A percentile compares a stretch with the other conserved stretches of the same genome.
Conservation (phyloP, 2,797 vertebrate genomes). For the Mycteria americana region DNA sequence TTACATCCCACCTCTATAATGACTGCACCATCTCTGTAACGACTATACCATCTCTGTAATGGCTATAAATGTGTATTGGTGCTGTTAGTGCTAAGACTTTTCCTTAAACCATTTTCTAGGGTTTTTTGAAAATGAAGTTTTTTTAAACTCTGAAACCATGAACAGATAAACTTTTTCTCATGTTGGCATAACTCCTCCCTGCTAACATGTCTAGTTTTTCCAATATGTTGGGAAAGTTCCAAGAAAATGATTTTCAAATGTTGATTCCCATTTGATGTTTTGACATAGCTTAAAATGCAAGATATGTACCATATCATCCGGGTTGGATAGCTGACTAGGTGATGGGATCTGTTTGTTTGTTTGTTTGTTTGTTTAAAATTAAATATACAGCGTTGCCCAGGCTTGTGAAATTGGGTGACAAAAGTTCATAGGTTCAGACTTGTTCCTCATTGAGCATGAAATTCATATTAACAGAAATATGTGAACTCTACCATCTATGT, state of each 20-base stretch:
- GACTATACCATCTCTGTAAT: neutral
- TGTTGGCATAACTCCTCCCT: neutral
- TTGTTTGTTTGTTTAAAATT: neutral
- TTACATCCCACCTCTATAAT: neutral
- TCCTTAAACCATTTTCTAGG: neutral
- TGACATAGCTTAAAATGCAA: neutral
- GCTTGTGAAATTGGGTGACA: neutral
- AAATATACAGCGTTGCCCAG: neutral
- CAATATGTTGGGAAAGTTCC: neutral
- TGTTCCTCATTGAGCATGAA: neutral
- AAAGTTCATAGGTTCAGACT: neutral
- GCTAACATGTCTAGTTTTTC: neutral
- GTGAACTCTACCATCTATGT: neutral
- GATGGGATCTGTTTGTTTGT: neutral
- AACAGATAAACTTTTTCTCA: neutral
- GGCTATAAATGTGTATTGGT: neutral
- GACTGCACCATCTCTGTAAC: neutral
- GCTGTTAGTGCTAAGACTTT: neutral
- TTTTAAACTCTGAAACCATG: neutral
- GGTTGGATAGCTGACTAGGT: neutral
- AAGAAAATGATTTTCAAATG: neutral
- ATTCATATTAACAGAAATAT: neutral
- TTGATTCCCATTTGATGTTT: neutral
- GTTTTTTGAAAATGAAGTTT: neutral
- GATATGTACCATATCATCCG: neutral